A percentile compares a stretch with the other conserved stretches of the same genome.
phyloP scores from a whole-genome alignment of 2,113 vertebrate genomes.

The Rhinogobius similis region DNA sequence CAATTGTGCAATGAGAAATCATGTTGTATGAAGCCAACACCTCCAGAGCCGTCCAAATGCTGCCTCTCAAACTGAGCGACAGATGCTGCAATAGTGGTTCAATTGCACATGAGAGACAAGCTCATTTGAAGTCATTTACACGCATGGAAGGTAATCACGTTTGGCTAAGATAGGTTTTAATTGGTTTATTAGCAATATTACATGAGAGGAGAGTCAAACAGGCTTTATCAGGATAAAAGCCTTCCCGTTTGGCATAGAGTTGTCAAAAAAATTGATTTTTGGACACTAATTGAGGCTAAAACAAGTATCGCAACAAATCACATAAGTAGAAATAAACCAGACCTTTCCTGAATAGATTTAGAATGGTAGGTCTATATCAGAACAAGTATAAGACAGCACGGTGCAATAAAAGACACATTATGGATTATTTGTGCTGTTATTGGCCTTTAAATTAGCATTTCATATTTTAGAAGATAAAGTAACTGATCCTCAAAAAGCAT shows the following conservation, averaged over 20 bases:
- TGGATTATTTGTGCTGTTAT: too few species aligned
- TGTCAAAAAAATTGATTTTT: neutral
- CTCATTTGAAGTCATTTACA: constrained; percentile 1
- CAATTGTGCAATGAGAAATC: constrained; percentile 31
- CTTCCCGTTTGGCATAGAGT: neutral
- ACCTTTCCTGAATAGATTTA: too few species aligned
- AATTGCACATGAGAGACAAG: neutral
- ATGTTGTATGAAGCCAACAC: constrained; percentile 34
- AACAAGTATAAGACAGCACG: too few species aligned
- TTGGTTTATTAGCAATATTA: constrained; percentile 3
- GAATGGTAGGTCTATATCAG: too few species aligned
- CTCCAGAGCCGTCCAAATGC: constrained; percentile 23
- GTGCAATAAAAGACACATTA: too few species aligned
- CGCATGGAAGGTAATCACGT: neutral
- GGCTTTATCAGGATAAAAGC: neutral
- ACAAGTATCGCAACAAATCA: too few species aligned
- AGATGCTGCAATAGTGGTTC: neutral
- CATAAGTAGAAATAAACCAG: too few species aligned
- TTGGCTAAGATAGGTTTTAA: neutral
- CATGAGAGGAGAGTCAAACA: neutral
- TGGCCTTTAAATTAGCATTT: too few species aligned
- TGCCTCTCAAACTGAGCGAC: constrained; percentile 14
- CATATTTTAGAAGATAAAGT: too few species aligned
- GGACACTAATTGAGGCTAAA: neutral
- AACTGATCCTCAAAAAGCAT: too few species aligned